Conservation (phyloP, 1,140 invertebrate species). For the Magallana gigas region DNA sequence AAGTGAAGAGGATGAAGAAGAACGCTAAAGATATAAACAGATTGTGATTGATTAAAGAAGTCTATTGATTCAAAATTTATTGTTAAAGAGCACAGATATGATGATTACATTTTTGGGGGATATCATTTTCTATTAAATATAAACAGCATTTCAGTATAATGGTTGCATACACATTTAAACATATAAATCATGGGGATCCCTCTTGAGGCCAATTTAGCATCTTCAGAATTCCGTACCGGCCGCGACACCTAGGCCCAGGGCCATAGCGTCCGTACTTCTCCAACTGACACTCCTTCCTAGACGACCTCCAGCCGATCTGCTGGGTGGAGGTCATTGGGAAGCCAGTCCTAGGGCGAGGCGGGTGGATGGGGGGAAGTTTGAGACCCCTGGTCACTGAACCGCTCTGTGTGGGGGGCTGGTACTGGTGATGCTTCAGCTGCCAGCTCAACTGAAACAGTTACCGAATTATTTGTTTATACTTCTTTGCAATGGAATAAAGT, state of each 20-base stretch:
- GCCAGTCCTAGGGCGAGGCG: neutral
- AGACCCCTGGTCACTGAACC: neutral
- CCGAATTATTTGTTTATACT: neutral
- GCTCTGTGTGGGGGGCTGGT: neutral
- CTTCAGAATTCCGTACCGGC: constrained; percentile 43
- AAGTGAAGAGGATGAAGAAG: neutral
- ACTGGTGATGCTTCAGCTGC: neutral
- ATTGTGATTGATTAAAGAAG: neutral
- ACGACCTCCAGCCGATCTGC: constrained; percentile 62
- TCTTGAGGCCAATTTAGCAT: constrained; percentile 49
- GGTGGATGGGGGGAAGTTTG: constrained; percentile 53
- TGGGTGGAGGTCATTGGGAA: constrained; percentile 58
- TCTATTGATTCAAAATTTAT: neutral
- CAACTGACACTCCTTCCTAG: constrained; percentile 2
- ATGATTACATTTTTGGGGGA: too few species aligned
- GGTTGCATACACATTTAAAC: neutral
- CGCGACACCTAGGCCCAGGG: constrained; percentile 32
- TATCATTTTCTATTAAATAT: too few species aligned
- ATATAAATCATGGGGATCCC: constrained; percentile 37
- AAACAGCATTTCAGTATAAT: neutral
- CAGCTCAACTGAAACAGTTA: neutral
- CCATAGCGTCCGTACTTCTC: constrained; percentile 51
- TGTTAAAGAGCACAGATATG: too few species aligned
- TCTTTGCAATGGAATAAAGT: neutral
- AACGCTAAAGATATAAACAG: neutral